A percentile compares a stretch with the other conserved stretches of the same genome.
These are phyloP conservation scores for Drosophila kepulauana DNA, from an alignment of 1,140 invertebrate genomes.

Conservation along the genomic window DNA sequence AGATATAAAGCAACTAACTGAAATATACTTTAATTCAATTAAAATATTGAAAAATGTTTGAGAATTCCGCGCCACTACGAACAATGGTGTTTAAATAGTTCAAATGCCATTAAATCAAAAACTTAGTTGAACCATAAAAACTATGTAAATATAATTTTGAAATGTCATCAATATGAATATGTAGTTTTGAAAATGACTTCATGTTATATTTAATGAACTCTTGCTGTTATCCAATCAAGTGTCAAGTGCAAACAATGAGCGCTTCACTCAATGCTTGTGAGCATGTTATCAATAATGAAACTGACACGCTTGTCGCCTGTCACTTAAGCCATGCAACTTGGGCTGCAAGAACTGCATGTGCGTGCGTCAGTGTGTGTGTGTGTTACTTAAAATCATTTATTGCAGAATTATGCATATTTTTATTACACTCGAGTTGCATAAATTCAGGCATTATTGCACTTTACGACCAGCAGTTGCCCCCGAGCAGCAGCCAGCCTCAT, in stretches of 20 bases:
- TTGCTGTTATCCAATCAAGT: not conserved
- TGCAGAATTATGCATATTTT: slow-evolving; percentile 82
- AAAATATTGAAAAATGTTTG: too few relatives aligned
- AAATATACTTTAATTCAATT: too few relatives aligned
- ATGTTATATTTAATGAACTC: not conserved
- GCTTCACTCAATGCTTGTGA: not conserved
- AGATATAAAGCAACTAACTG: too few relatives aligned
- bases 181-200: too few relatives aligned
- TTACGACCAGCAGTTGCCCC: slow-evolving; percentile 77
- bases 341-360: slow-evolving; percentile 38
- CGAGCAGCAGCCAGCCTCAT: slow-evolving; percentile 18
- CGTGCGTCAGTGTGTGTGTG: slow-evolving; percentile 28
- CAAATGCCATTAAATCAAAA: too few relatives aligned
- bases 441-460: slow-evolving; percentile 82
- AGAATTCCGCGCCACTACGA: too few relatives aligned
- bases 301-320: slow-evolving; percentile 64
- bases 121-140: too few relatives aligned
- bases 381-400: slow-evolving; percentile 81
- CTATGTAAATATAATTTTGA: too few relatives aligned
- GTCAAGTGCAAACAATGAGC: not conserved
- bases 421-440: slow-evolving; percentile 81
- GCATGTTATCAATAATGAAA: slow-evolving; percentile 27
- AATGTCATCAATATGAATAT: too few relatives aligned
- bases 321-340: slow-evolving; percentile 38
- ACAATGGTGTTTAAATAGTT: too few relatives aligned